phyloP scores from a whole-genome alignment of 2,797 vertebrate species.

The Poecilia picta region DNA sequence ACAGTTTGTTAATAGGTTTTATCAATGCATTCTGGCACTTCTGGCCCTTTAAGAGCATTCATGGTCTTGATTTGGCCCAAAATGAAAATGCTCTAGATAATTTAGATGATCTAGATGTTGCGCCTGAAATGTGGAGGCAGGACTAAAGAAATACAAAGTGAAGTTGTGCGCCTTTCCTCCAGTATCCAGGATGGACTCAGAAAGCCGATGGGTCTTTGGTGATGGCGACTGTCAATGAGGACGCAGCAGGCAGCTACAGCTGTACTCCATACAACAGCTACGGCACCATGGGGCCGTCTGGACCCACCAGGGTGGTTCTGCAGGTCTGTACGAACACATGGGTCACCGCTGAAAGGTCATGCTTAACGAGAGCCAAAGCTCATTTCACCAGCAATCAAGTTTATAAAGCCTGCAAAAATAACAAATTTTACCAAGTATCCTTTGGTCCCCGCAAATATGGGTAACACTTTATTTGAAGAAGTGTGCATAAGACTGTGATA shows the following conservation, averaged over 20 bases:
- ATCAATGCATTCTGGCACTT: too few relatives aligned
- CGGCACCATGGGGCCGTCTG: constrained; percentile 87
- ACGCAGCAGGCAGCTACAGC: constrained; percentile 84
- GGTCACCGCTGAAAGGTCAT: background rate
- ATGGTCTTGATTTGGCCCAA: too few relatives aligned
- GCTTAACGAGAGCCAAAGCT: background rate
- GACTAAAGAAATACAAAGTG: too few relatives aligned
- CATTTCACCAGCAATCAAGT: background rate
- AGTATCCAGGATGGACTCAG: constrained; percentile 93
- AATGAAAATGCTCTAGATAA: too few relatives aligned
- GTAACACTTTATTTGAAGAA: too few relatives aligned
- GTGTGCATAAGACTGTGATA: too few relatives aligned
- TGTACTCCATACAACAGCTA: constrained; percentile 95
- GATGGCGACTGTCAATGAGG: constrained; percentile 89
- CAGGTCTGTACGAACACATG: constrained; percentile 80
- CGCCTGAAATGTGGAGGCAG: too few relatives aligned
- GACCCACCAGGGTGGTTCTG: constrained; percentile 82
- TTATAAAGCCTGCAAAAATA: background rate
- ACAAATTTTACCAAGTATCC: too few relatives aligned
- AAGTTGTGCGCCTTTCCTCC: constrained; percentile 21
- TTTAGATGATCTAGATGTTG: too few relatives aligned
- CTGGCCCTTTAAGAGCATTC: too few relatives aligned
- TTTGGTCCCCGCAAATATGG: too few relatives aligned
- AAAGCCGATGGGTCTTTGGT: constrained; percentile 83
- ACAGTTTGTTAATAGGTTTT: too few relatives aligned